Conservation (phyloP, 2,113 vertebrate species). For the Protobothrops flavoviridis region DNA sequence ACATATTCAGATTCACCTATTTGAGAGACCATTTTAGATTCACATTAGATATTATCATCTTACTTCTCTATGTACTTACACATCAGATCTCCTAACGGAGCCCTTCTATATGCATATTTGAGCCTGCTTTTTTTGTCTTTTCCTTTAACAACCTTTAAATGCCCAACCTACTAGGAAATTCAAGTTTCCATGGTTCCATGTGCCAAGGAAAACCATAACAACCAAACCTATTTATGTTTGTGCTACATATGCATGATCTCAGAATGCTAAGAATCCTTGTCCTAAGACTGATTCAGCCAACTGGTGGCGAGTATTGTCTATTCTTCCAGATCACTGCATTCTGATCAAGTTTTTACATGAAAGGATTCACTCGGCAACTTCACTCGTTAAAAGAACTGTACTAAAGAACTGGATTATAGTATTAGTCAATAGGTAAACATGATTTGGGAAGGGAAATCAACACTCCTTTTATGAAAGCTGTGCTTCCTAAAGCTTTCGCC, state of each 20-base stretch:
- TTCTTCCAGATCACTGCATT: neutral
- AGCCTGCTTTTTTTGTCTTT: neutral
- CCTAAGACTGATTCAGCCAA: neutral
- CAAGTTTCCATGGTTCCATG: neutral
- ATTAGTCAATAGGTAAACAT: slow-evolving; percentile 36
- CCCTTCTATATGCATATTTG: neutral
- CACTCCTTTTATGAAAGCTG: slow-evolving; percentile 18
- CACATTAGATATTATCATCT: neutral
- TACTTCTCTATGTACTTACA: neutral
- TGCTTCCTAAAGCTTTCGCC: slow-evolving; percentile 22
- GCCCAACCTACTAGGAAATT: neutral
- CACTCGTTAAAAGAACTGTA: neutral
- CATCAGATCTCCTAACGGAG: neutral
- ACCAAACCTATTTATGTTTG: neutral
- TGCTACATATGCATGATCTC: neutral
- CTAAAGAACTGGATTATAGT: slow-evolving; percentile 22
- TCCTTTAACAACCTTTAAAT: neutral
- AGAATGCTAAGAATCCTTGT: neutral
- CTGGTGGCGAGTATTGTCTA: neutral
- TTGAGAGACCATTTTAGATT: neutral
- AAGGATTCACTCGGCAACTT: neutral
- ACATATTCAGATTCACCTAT: neutral
- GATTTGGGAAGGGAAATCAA: slow-evolving; percentile 24
- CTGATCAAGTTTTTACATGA: slow-evolving; percentile 13
- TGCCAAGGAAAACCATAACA: neutral